Conservation (phyloP, 2,113 vertebrate genomes). For the Lagenorhynchus albirostris region DNA sequence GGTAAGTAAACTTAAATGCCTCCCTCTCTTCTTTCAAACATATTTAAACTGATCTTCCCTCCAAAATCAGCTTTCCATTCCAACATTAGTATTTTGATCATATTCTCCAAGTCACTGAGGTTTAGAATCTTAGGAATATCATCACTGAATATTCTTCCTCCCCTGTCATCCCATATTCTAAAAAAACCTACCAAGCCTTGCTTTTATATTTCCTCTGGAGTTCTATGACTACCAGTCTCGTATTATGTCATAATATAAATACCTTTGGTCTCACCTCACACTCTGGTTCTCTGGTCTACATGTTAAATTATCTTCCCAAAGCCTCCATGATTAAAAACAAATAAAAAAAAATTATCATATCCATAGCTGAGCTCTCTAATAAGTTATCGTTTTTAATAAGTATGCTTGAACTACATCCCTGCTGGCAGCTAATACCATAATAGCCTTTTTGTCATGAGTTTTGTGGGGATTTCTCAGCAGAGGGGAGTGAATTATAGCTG, state of each 20-base stretch:
- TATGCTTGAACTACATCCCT: not conserved
- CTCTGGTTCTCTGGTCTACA: not conserved
- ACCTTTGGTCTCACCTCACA: not conserved
- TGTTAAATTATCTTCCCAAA: not conserved
- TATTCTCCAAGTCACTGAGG: not conserved
- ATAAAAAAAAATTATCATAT: not conserved
- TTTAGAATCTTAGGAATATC: constrained; percentile 4
- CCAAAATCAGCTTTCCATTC: not conserved
- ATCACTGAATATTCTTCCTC: not conserved
- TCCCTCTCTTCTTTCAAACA: not conserved
- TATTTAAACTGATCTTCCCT: not conserved
- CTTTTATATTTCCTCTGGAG: not conserved
- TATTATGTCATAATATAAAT: not conserved
- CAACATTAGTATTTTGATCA: constrained; percentile 8
- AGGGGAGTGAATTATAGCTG: not conserved
- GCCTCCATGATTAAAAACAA: not conserved
- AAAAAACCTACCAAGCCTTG: not conserved
- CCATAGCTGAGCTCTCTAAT: not conserved
- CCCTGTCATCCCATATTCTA: not conserved
- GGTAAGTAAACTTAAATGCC: not conserved
- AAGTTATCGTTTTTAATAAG: constrained; percentile 10
- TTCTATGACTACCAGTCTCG: not conserved
- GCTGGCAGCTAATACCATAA: not conserved
- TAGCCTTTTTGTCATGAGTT: not conserved
- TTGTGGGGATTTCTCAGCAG: not conserved